Base-by-base conservation (phyloP, 2,113 vertebrate genomes). In the Telmatochromis bifrenatus region DNA sequence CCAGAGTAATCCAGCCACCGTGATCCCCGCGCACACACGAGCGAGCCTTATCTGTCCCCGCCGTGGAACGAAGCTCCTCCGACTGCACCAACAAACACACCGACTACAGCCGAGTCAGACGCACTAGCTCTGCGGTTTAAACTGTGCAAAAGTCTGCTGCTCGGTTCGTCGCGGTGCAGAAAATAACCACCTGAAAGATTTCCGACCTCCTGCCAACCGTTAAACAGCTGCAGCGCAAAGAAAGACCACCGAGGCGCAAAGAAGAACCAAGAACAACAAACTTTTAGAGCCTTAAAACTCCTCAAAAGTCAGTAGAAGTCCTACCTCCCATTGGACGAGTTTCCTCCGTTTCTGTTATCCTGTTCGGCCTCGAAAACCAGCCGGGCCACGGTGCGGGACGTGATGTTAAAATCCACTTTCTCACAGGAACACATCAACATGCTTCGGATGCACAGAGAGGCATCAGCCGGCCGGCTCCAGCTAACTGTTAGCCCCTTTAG, bases 271-370 rank as follows among this genome's bases (percentile, higher is more conserved):
- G 3, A 53, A 37, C 39, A 49, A 19, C 3, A 23, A 85, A 84
- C 55, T 42, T 55, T 45, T 12, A 15, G 23, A 70, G 68, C 39
- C 4, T 17, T 7, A 28, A 49, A 62, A 62, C 58, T 62, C 15
- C 58, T 19, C 15, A 6, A 9, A 35, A 19, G 14, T 7, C 21
- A 9, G 23, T 5, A 53, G 15, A 31, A 45, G 42, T 19, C 96
- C 87, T 96, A 97, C 96, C 96, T 97, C 91, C 95, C 96, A 92
- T 97, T 96, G n/a, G 96, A 96, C 21, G 96, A 97, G 88, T 95
- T 94, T 56, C 94, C 96, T 68, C 95, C 96, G 92, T 95, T 96
- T 58, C 94, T 91, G 86, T 83, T 89, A 39, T 96, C 95, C 49
- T 94, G 95, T 87, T 96, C 96, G 93, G 96, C 96, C 91, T 96